phyloP scores from a whole-genome alignment of 2,888 invertebrate genomes.

The Myathropa florea region DNA sequence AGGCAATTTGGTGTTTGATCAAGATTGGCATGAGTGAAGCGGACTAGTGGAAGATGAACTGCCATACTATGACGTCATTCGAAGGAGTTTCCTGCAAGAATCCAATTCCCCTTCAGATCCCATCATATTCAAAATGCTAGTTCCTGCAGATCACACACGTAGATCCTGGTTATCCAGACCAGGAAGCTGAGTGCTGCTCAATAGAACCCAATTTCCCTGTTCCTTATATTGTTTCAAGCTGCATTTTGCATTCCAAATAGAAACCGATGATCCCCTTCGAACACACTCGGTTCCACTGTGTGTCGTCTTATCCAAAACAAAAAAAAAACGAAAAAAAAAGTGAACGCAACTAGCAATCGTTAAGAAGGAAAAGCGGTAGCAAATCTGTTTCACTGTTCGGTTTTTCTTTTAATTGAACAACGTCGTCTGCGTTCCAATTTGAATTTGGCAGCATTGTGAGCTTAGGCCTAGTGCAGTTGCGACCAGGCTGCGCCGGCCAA shows the following conservation, averaged over 20 bases:
- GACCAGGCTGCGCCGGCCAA: background rate
- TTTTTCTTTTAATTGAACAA: conserved; percentile 41
- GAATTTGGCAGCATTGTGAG: conserved; percentile 25
- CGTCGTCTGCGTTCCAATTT: conserved; percentile 49
- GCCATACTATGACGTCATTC: too few relatives aligned
- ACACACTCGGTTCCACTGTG: conserved; percentile 9
- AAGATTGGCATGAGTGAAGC: too few relatives aligned
- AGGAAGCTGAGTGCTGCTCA: too few relatives aligned
- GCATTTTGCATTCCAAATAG: background rate
- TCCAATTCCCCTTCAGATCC: too few relatives aligned
- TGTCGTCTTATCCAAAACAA: conserved; percentile 9
- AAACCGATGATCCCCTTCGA: background rate
- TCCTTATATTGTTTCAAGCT: background rate
- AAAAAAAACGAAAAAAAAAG: conserved; percentile 30
- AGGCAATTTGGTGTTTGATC: too few relatives aligned
- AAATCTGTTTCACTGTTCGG: conserved; percentile 25
- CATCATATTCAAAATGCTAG: too few relatives aligned
- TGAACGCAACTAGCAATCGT: conserved; percentile 43
- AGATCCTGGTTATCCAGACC: too few relatives aligned
- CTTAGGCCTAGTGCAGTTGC: background rate
- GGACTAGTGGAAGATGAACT: too few relatives aligned
- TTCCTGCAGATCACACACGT: too few relatives aligned
- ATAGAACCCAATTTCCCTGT: background rate
- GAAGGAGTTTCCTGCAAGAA: too few relatives aligned
- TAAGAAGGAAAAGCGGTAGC: conserved; percentile 48